Evolutionary conservation across 2,888 invertebrate species (phyloP), one percentile per base, ranked within the genome.

Genomic region (Nymphalis c-album): DNA sequence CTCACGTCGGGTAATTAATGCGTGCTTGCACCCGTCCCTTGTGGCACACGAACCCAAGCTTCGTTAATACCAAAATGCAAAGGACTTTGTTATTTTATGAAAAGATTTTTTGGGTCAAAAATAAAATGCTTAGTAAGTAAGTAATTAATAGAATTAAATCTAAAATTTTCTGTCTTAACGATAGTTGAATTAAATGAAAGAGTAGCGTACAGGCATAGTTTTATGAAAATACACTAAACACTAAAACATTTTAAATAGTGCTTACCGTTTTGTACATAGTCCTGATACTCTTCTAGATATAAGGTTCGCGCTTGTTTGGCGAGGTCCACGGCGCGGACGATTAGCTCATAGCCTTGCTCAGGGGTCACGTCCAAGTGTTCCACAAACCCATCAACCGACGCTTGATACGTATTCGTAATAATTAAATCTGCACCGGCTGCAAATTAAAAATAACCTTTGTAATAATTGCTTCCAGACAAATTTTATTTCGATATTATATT

Each of bases 391-490:
- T 94, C 94, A 67, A 96, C 91, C 64, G 96, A 96, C 7, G 97
- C 96, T 90, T 98, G 98, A 87, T 98, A 98, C 55, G 97, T 97
- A 79, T 96, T 96, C 50, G 98, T 98, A 80, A 96, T 94, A 77
- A 98, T 95, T 70, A 98, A 89, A 80, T 98, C 96, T 51, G 98
- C 96, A 22, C 98, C 98, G 81, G 96, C 97, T 95, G 91, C 35
- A 65, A 65, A 60, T 17, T 31, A 26, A 55, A 4, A n/a, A 17
- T 50, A 22, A 7, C 17, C 16, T 16, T 13, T 8, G 10, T 18
- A 2, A 50, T 18, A 50, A 50, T 20, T 2, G 18, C 20, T 10
- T 13, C 40, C 13, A 13, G 13, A 6, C 6, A 5, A 31, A 31
- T 31, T 31, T 31, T 31, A 31, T 31, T 31, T 31, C 26, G 13